Evolutionary conservation across 2,113 vertebrate genomes (phyloP).

Genomic region (Helogale parvula): DNA sequence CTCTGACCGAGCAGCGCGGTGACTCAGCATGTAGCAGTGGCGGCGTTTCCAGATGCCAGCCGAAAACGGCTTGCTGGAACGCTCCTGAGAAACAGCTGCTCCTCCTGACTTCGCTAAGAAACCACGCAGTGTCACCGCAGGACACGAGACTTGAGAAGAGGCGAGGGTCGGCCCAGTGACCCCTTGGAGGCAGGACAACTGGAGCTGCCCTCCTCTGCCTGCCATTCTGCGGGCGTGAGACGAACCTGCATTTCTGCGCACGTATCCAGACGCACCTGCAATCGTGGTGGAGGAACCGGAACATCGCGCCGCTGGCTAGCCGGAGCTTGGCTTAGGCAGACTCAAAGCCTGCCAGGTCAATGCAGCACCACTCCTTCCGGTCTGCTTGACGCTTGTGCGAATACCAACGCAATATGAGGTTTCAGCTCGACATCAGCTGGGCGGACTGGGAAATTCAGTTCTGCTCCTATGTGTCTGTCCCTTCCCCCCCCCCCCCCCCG

Average conservation of each 20-base stretch:
- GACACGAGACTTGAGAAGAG: background rate
- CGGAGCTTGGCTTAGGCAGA: background rate
- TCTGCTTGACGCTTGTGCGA: background rate
- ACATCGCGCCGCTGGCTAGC: background rate
- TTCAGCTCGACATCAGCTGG: background rate
- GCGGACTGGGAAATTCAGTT: background rate
- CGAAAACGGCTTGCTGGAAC: background rate
- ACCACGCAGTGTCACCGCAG: background rate
- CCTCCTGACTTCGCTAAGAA: constrained; percentile 29
- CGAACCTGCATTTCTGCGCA: background rate
- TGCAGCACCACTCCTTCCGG: accelerated
- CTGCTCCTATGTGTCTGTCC: background rate
- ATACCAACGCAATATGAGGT: background rate
- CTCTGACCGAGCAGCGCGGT: background rate
- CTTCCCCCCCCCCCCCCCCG: background rate
- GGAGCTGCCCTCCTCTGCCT: background rate
- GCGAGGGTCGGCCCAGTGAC: accelerated
- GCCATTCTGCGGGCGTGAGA: accelerated
- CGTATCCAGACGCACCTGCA: background rate
- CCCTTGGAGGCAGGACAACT: background rate
- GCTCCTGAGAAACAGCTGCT: constrained; percentile 41
- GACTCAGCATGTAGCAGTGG: background rate
- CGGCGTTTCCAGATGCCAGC: constrained; percentile 24
- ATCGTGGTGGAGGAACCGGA: background rate
- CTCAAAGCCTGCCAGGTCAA: background rate